phyloP scores from a whole-genome alignment of 2,888 invertebrate genomes.

The Synanthedon myopaeformis region DNA sequence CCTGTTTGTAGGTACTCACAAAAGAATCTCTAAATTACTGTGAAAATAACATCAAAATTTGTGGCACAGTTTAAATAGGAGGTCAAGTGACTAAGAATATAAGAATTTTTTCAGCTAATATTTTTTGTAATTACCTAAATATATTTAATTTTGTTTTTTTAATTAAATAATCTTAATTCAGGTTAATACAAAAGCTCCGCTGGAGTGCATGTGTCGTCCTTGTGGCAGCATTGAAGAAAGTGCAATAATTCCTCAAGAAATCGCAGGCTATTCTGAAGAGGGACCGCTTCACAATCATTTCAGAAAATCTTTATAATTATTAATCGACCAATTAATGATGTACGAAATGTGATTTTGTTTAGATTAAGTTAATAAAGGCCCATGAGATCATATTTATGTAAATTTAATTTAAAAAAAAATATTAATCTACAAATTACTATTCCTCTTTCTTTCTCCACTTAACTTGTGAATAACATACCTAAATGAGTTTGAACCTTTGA shows the following conservation, averaged over 20 bases:
- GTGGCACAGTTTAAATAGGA: background rate
- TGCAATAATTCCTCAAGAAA: slow-evolving; percentile 89
- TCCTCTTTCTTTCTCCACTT: too few relatives aligned
- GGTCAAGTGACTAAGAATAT: background rate
- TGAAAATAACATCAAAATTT: background rate
- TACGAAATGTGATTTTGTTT: slow-evolving; percentile 4
- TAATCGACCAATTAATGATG: background rate
- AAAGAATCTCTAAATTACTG: background rate
- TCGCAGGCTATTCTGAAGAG: slow-evolving; percentile 87
- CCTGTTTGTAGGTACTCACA: too few relatives aligned
- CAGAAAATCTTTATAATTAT: slow-evolving; percentile 74
- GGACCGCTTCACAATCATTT: slow-evolving; percentile 85
- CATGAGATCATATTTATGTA: slow-evolving; percentile 11
- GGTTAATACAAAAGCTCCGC: slow-evolving; percentile 92
- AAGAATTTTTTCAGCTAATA: background rate
- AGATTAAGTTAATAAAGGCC: slow-evolving; percentile 16
- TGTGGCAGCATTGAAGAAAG: slow-evolving; percentile 91
- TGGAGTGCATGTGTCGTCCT: slow-evolving; percentile 95
- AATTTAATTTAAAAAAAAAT: too few relatives aligned
- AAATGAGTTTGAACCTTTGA: too few relatives aligned
- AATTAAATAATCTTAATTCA: slow-evolving; percentile 27
- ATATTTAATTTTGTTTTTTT: too few relatives aligned
- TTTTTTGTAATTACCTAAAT: background rate
- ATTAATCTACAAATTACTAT: too few relatives aligned
- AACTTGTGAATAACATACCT: too few relatives aligned